Evolutionary conservation across 1,140 invertebrate genomes (phyloP), one percentile per base, ranked within the genome.

Genomic region (Drosophila bocki): DNA sequence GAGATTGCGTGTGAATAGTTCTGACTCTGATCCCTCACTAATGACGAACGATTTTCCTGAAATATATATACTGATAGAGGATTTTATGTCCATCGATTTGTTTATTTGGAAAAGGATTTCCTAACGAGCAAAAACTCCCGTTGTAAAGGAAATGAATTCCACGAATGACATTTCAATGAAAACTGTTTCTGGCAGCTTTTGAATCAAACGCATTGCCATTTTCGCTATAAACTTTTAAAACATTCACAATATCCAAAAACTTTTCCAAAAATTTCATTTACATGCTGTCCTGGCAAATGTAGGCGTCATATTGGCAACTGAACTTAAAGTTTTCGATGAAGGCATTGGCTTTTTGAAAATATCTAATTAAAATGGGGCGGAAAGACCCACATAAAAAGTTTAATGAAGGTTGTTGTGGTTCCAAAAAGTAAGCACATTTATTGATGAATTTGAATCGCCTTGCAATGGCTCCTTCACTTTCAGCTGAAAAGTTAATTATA

Each of bases 1-100:
- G 35, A 13, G 39, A 69, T 69, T 68, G 65, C 15, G 67, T 50
- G 62, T 45, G 13, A 69, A 69, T 69, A 50, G 45, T 67, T 67
- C 32, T 17, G 15, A 26, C 37, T 42, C 19, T 17, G 7, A 37
- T 50, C n/a, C 19, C 39, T 19, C 22, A 45, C 61, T 62, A 53
- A 62, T 60, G 33, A 33, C 50, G 12, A 61, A 22, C 59, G 53
- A 75, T 41, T 67, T 71, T 63, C 50, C 33, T 29, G 45, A 29
- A 58, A 58, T 57, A 65, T 39, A 6, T 11, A 17, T 61, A 29
- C 26, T 57, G 26, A 50, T 57, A 50, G 60, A 48, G 53, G 32
- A 17, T 50, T 32, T 51, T 17, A 50, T 15, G 7, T 11, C 7
- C 29, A 54, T 64, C 42, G 9, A 54, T 29, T 45, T 45, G 17